Percentiles rank a stretch among this genome's conserved stretches.
Conservation (phyloP, 2,888 invertebrate species). For the Chironomus riparius region DNA sequence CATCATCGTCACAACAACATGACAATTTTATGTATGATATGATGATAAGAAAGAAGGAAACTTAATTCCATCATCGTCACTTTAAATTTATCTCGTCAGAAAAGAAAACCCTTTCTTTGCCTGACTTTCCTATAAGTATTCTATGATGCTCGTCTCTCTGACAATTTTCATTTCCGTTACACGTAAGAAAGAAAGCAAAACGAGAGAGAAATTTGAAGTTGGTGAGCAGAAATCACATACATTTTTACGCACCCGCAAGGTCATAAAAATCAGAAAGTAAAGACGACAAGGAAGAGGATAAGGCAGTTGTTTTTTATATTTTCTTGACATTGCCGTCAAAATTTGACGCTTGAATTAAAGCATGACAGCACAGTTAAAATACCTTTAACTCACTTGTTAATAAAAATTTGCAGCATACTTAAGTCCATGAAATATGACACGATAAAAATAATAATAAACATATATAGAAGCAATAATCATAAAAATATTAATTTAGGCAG, state of each 20-base stretch:
- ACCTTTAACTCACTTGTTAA: neutral
- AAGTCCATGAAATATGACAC: conserved; percentile 23
- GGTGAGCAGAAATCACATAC: neutral
- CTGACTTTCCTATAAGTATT: neutral
- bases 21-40: too few relatives aligned
- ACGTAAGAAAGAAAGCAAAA: neutral
- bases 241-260: neutral
- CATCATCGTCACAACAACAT: too few relatives aligned
- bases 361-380: neutral
- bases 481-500: conserved; percentile 26
- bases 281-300: neutral
- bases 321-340: neutral
- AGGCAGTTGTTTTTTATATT: neutral
- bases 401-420: conserved; percentile 7
- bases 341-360: neutral
- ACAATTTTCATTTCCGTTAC: neutral
- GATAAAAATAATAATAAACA: conserved; percentile 27
- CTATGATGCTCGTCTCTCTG: neutral
- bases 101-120: neutral
- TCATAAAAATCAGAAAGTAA: neutral
- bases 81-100: neutral
- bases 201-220: too few relatives aligned
- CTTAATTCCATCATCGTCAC: neutral
- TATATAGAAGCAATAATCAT: conserved; percentile 24
- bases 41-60: too few relatives aligned